These are phyloP conservation scores for Micropoecilia bifurca DNA, from an alignment of 2,797 vertebrate species.

Conservation along the genomic window DNA sequence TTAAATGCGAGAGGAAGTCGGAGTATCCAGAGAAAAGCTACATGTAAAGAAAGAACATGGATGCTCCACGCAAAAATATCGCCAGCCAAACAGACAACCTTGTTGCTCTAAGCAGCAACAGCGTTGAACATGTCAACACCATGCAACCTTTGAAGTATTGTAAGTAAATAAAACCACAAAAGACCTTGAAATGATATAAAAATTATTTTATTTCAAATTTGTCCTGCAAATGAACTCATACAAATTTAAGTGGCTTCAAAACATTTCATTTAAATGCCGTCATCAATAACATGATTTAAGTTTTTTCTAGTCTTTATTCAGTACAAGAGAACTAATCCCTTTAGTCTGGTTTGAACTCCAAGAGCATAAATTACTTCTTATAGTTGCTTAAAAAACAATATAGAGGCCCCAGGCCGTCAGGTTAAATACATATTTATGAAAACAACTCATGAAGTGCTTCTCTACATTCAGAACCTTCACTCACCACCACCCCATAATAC, in stretches of 20 bases:
- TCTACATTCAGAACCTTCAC: background rate
- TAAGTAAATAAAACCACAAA: slow-evolving; percentile 29
- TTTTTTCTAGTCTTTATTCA: slow-evolving; percentile 29
- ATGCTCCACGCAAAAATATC: no score
- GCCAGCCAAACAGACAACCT: background rate
- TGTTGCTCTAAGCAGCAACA: background rate
- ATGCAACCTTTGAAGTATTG: background rate
- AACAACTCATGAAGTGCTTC: slow-evolving; percentile 24
- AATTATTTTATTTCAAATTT: slow-evolving; percentile 82
- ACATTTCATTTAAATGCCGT: slow-evolving; percentile 39
- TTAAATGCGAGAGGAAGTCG: background rate
- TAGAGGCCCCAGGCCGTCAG: slow-evolving; percentile 76
- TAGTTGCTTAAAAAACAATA: slow-evolving; percentile 27
- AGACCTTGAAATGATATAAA: slow-evolving; percentile 59
- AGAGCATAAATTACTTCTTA: slow-evolving; percentile 49
- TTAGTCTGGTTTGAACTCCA: slow-evolving; percentile 59
- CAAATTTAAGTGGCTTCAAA: slow-evolving; percentile 63
- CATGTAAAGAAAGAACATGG: background rate
- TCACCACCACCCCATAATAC: background rate
- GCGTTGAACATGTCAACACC: background rate
- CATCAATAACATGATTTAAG: slow-evolving; percentile 40
- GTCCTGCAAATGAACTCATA: slow-evolving; percentile 83
- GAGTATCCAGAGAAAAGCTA: background rate
- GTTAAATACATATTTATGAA: slow-evolving; percentile 59
- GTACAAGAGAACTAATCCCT: slow-evolving; percentile 56